Evolutionary conservation across 2,888 invertebrate genomes (phyloP), one percentile per base, ranked within the genome.

Genomic region (Trisateles emortualis): DNA sequence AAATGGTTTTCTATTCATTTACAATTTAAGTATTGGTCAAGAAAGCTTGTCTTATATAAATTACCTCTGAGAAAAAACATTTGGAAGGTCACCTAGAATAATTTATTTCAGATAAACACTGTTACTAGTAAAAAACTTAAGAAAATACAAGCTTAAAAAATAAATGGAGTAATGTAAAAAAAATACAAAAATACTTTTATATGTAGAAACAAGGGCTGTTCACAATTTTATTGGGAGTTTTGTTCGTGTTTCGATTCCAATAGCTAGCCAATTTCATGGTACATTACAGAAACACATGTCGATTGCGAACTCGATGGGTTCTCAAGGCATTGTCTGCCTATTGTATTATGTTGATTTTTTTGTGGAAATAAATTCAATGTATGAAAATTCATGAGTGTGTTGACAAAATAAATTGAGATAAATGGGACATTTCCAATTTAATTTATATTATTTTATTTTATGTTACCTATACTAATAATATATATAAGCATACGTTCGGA

Each of bases 221-320:
- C 45, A 62, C 59, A 52, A 59, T 68, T 68, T 68, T 65, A 70
- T 68, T 59, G 61, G 46, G 56, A 51, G 54, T 60, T 58, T 64
- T 52, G 56, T 68, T 62, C 68, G 67, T 67, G 60, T 72, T 65
- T 65, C 66, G 65, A 65, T 68, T 69, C 56, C 68, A 63, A 73
- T 74, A 71, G 71, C 69, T 58, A 66, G 71, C 66, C 74, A 71
- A 75, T 74, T 74, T 75, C 74, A 74, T 73, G 76, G 63, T 57
- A 75, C 74, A 71, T 74, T 74, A 68, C 64, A 63, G 66, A 61
- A 64, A 65, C 73, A 72, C 61, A 72, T 69, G 73, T 70, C 48
- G 66, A 51, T 68, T 44, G 35, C 14, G 55, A 68, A 57, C 43
- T 39, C 35, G 33, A 57, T 64, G 53, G 53, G 52, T 56, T 62